phyloP scores from a whole-genome alignment of 2,888 invertebrate genomes.

The Pristionchus entomophagus region DNA sequence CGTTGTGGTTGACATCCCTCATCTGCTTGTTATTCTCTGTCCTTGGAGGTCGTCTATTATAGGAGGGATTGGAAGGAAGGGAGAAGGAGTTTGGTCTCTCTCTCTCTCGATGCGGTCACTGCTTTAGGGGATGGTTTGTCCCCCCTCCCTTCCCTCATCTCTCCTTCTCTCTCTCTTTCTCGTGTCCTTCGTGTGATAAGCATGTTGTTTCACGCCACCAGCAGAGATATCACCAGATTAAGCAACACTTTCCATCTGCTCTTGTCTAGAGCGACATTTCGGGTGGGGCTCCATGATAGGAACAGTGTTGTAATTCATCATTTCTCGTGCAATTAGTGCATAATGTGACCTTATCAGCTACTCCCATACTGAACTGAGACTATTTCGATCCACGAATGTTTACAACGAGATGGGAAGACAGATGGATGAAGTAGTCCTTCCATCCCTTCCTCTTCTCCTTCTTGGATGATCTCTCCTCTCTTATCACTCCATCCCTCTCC shows the following conservation, averaged over 20 bases:
- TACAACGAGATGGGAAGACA: background rate
- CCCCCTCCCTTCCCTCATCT: background rate
- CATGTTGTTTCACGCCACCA: background rate
- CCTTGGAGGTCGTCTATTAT: slow-evolving; percentile 21
- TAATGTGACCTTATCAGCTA: background rate
- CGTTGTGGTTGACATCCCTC: background rate
- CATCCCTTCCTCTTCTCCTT: background rate
- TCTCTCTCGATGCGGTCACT: slow-evolving; percentile 30
- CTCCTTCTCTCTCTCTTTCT: background rate
- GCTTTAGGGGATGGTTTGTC: background rate
- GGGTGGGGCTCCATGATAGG: background rate
- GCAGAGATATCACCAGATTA: background rate
- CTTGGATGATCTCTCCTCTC: background rate
- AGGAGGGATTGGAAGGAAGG: background rate
- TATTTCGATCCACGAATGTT: background rate
- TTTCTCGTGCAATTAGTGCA: background rate
- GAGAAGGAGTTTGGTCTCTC: background rate
- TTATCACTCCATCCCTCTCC: slow-evolving; percentile 38
- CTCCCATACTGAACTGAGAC: background rate
- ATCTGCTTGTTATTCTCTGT: background rate
- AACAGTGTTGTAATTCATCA: background rate
- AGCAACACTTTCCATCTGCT: background rate
- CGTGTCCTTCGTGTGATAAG: slow-evolving; percentile 22
- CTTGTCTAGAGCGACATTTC: background rate
- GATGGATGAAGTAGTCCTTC: background rate